Conservation (phyloP, 2,113 vertebrate genomes). For the Corythaeola cristata region DNA sequence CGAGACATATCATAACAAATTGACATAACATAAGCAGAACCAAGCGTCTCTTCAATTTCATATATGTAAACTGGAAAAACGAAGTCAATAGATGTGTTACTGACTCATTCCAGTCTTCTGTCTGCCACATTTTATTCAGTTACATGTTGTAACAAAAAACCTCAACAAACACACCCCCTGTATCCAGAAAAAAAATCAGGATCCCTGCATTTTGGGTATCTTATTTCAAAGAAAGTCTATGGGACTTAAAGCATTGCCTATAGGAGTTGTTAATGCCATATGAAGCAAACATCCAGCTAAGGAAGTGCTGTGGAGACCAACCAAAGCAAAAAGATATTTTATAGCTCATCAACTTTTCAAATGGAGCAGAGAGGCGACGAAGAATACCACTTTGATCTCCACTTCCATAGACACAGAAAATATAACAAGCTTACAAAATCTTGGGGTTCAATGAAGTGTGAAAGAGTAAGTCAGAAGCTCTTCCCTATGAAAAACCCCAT, state of each 20-base stretch:
- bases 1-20: not conserved
- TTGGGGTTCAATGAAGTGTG: not conserved
- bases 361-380: not conserved
- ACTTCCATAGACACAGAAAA: constrained; percentile 25
- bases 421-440: not conserved
- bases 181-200: not conserved
- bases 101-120: not conserved
- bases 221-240: not conserved
- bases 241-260: constrained; percentile 4
- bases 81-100: constrained; percentile 9
- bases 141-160: not conserved
- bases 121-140: not conserved
- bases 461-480: not conserved
- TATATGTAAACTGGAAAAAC: not conserved
- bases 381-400: constrained; percentile 5
- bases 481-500: not conserved
- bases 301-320: not conserved
- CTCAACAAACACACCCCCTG: not conserved
- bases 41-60: not conserved
- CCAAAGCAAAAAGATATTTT: constrained; percentile 11
- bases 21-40: not conserved
- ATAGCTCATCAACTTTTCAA: constrained; percentile 47
- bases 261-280: not conserved
- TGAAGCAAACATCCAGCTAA: not conserved
- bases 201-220: not conserved